These are phyloP conservation scores for Xestoiulus laeticollis DNA, from an alignment of 2,888 invertebrate species.

Conservation along the genomic window DNA sequence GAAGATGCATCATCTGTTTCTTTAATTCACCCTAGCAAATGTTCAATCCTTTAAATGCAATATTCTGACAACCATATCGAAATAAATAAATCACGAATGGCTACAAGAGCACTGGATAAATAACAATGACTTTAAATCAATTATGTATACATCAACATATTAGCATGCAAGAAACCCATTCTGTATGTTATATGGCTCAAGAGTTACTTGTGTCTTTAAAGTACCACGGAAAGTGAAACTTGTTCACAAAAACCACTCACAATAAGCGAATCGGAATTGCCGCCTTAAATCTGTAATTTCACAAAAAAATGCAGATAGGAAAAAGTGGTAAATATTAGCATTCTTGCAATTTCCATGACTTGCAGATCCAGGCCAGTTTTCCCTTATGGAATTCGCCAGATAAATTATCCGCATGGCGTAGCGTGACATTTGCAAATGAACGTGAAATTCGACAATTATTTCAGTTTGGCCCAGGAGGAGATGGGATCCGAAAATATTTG, in stretches of 20 bases:
- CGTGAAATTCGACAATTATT: not conserved
- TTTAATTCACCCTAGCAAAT: not conserved
- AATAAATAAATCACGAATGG: not conserved
- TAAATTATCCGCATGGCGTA: not conserved
- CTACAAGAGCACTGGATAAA: not conserved
- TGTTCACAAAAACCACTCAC: not conserved
- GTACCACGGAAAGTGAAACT: not conserved
- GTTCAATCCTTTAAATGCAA: not conserved
- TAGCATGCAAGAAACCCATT: not conserved
- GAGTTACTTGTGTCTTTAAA: not conserved
- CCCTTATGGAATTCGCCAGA: not conserved
- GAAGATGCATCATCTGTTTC: not conserved
- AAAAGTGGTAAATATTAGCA: constrained; percentile 28
- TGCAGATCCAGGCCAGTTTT: not conserved
- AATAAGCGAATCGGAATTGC: not conserved
- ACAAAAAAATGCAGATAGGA: not conserved
- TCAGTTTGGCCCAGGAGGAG: not conserved
- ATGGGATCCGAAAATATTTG: not conserved
- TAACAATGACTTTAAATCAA: not conserved
- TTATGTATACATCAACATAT: not conserved
- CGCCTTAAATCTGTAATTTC: not conserved
- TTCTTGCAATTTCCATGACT: not conserved
- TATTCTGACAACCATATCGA: not conserved
- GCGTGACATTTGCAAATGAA: not conserved
- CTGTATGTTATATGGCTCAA: not conserved